Percentiles rank a stretch among this genome's conserved stretches.
These are phyloP conservation scores for Pocillopora meandrina DNA, from an alignment of 92 coral and sea anemone genomes.

Conservation along the genomic window DNA sequence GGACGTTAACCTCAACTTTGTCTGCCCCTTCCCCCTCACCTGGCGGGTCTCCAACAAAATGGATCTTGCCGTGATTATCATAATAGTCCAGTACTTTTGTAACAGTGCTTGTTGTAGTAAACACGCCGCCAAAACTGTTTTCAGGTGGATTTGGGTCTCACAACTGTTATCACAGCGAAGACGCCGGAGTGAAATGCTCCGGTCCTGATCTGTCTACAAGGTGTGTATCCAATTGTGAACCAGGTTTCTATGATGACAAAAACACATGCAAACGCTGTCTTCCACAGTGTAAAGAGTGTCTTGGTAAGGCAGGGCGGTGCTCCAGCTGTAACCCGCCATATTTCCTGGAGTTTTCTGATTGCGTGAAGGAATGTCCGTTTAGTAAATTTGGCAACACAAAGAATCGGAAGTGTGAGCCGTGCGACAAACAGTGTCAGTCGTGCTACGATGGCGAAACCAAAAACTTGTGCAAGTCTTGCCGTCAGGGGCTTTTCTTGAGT, in stretches of 20 bases:
- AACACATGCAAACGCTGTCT: conserved; percentile 60
- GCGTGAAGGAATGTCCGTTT: conserved; percentile 69
- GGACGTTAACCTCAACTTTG: not conserved
- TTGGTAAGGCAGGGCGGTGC: conserved; percentile 45
- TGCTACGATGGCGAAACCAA: conserved; percentile 69
- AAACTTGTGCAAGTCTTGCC: conserved; percentile 71
- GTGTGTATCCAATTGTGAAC: conserved; percentile 58
- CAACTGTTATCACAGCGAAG: conserved; percentile 89
- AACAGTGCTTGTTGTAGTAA: not conserved
- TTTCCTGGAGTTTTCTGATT: conserved; percentile 44
- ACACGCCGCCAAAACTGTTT: not conserved
- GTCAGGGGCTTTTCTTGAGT: conserved; percentile 59
- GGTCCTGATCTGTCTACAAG: conserved; percentile 81
- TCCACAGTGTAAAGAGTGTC: conserved; percentile 45
- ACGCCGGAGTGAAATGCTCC: conserved; percentile 76
- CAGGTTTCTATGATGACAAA: conserved; percentile 55
- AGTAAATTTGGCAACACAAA: conserved; percentile 72
- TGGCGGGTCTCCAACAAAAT: no score
- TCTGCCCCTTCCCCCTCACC: no score
- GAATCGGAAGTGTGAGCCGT: conserved; percentile 47
- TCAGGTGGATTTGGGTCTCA: conserved; percentile 67
- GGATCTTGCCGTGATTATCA: no score
- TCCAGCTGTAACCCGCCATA: conserved; percentile 43
- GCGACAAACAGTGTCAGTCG: conserved; percentile 65
- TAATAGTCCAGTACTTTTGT: no score